Base-by-base conservation (phyloP, 2,113 vertebrate genomes). In the Rhynchomys soricoides region DNA sequence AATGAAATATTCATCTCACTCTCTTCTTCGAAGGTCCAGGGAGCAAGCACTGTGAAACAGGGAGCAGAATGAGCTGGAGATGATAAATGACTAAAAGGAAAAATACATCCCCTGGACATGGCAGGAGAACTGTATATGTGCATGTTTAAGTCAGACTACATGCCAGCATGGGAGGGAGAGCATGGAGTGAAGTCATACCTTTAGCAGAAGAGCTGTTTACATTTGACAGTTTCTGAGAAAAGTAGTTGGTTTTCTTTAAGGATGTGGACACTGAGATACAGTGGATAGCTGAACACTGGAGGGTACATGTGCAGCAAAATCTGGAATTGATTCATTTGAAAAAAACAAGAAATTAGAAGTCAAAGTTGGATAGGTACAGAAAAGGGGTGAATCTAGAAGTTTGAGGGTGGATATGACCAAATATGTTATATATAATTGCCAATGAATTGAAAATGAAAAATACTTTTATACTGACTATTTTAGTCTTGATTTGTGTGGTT, bases 11-110 rank as follows among this genome's bases (percentile, higher is more conserved):
- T 4, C 11, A 26, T 59, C 21, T 81, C 37, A n/a, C 10, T 10
- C 11, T 11, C 37, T 40, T 82, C 1, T 40, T 21, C 1, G 3
- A 40, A 40, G 37, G 2, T 37, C 4, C 10, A n/a, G 3, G 5
- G 78, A 81, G 10, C n/a, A 43, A 77, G 12, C 21, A 13, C 78
- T 81, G 21, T n/a, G 10, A 81, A 81, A 57, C 48, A 79, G 4
- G 34, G 4, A 37, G 11, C n/a, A 11, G 52, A 57, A n/a, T 7
- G 16, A n/a, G 50, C 34, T 5, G 55, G 5, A n/a, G 37, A 22
- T n/a, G 10, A 21, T 24, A 5, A 57, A 57, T n/a, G 34, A 57
- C 11, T 82, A 7, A 57, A 57, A 57, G 37, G 26, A 57, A 82
- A 21, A 40, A 55, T 71, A n/a, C 11, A 37, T 7, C 10, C 52